Evolutionary conservation across 2,113 vertebrate species (phyloP), one percentile per base, ranked within the genome.

Genomic region (Plestiodon gilberti): DNA sequence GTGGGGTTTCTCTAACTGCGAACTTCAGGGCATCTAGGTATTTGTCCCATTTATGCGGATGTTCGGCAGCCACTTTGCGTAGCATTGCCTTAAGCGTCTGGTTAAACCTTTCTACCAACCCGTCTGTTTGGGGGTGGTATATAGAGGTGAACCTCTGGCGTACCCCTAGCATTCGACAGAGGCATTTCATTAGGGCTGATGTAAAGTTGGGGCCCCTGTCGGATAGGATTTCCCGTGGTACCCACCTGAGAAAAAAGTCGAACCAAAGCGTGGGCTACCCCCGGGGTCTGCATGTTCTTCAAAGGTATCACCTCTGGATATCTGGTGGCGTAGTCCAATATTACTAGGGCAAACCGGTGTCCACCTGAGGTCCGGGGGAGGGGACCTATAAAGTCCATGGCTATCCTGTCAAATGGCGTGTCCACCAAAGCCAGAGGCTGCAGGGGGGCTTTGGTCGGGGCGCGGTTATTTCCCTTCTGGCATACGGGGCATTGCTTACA

Each of bases 101-200:
- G 22, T 82, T 82, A 30, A 69, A 82, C 18, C 80, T 67, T 40
- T 82, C 17, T 3, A 69, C 62, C 8, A 82, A 22, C 1, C 61
- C 62, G 61, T 82, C 80, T 35, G 25, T 83, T 74, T 83, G 82
- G 13, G 82, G 69, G 52, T 83, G 65, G 23, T 82, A 69, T 3
- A 48, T 6, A 4, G 81, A 52, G 4, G 2, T 70, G 6, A 30
- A 52, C 18, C 48, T 10, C 9, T 55, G 14, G 10, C 48, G 48
- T 30, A 83, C 74, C 25, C 74, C 57, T 25, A 73, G 33, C 1
- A 71, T 18, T 11, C 25, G 6, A 38, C 82, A 73, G 3, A 83
- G 15, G 30, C 61, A 48, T 11, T 83, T 59, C 30, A 57, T 59
- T 23, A 74, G 28, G 1, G 17, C 6, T 2, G 65, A 69, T 2